These are phyloP conservation scores for Cenopis cana DNA, from an alignment of 2,888 invertebrate species.

Conservation along the genomic window DNA sequence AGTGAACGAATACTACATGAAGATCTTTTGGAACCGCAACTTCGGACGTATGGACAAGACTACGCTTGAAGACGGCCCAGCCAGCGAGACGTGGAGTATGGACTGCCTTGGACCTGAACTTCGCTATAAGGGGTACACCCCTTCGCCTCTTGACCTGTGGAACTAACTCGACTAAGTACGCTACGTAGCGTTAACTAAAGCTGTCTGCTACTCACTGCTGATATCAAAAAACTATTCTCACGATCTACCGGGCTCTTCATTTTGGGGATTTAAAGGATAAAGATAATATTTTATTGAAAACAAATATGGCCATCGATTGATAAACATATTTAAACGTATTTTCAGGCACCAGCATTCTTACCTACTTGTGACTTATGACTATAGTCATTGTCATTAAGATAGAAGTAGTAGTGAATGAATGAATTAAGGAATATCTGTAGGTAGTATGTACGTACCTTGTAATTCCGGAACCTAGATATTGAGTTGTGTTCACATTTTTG, in stretches of 20 bases:
- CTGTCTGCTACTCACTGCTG: neutral
- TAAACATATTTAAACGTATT: neutral
- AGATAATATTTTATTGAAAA: neutral
- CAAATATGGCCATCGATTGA: neutral
- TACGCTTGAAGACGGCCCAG: conserved; percentile 7
- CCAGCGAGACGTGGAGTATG: neutral
- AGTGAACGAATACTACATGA: neutral
- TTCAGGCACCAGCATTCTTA: neutral
- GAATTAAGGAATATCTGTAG: no score
- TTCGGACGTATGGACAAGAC: neutral
- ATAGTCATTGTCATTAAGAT: no score
- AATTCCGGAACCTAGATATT: neutral
- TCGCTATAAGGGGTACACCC: neutral
- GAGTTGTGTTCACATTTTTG: conserved; percentile 1
- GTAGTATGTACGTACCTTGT: no score
- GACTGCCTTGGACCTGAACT: neutral
- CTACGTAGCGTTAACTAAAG: neutral
- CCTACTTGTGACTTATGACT: no score
- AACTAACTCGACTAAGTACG: no score
- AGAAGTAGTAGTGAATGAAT: no score
- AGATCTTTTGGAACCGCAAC: neutral
- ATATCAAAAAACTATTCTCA: neutral
- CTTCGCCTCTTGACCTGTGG: neutral
- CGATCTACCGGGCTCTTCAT: neutral
- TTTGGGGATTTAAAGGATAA: neutral